Conservation (phyloP, 2,797 vertebrate species). For the Ficedula albicollis region DNA sequence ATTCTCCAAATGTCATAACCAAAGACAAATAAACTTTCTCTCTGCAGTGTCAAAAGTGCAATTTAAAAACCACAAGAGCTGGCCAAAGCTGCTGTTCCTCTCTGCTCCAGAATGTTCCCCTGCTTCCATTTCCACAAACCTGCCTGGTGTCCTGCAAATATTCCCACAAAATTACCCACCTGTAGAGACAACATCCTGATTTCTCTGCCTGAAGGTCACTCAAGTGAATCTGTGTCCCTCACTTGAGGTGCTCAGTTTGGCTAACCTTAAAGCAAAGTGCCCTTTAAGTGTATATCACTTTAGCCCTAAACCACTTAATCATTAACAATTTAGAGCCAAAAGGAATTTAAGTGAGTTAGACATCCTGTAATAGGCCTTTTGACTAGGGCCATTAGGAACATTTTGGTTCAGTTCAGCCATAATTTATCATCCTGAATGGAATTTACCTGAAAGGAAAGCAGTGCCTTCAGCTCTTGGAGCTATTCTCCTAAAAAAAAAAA, state of each 20-base stretch:
- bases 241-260: conserved; percentile 3
- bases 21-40: not conserved
- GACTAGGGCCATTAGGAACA: conserved; percentile 69
- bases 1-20: not conserved
- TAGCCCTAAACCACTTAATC: conserved; percentile 67
- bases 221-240: not conserved
- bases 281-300: conserved; percentile 46
- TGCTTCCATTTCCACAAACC: not conserved
- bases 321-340: conserved; percentile 74
- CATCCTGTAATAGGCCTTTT: conserved; percentile 72
- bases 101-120: not conserved
- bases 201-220: not conserved
- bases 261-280: conserved; percentile 63
- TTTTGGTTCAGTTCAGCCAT: conserved; percentile 65
- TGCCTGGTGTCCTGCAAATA: not conserved
- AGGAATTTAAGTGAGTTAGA: conserved; percentile 76
- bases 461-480: conserved; percentile 6
- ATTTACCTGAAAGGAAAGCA: conserved; percentile 64
- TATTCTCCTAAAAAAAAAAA: not conserved
- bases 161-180: not conserved
- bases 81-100: not conserved
- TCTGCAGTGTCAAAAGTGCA: not conserved
- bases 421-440: conserved; percentile 70
- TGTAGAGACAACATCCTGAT: not conserved
- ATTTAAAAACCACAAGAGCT: not conserved